Evolutionary conservation across 2,113 vertebrate genomes (phyloP).

Genomic region (Podocnemis expansa): DNA sequence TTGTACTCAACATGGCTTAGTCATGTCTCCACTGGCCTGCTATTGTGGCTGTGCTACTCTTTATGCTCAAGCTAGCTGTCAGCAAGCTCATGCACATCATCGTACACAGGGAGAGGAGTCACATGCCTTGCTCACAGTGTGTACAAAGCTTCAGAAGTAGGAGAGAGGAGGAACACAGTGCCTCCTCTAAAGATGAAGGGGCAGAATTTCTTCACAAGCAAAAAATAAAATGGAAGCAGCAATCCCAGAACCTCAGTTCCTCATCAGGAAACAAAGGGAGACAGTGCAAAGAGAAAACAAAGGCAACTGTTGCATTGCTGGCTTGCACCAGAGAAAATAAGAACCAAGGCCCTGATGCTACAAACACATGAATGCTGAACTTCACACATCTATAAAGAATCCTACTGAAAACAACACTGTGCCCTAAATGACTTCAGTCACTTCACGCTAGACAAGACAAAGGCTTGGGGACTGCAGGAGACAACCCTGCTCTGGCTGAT

Average conservation of each 20-base stretch:
- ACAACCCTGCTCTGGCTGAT: fast-evolving
- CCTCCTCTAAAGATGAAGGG: not conserved
- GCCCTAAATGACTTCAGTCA: not conserved
- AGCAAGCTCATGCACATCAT: not conserved
- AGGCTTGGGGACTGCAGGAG: not conserved
- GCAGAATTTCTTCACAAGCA: conserved; percentile 19
- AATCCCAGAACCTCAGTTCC: conserved; percentile 41
- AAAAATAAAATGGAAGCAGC: not conserved
- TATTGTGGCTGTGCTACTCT: not conserved
- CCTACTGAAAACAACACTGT: not conserved
- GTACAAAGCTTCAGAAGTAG: conserved; percentile 18
- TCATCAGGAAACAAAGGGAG: conserved; percentile 61
- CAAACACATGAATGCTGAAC: not conserved
- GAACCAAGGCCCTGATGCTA: conserved; percentile 48
- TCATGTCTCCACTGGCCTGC: not conserved
- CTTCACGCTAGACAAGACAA: not conserved
- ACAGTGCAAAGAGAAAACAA: conserved; percentile 54
- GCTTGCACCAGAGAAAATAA: conserved; percentile 54
- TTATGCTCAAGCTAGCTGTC: not conserved
- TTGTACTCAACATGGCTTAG: not conserved
- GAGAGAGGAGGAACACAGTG: not conserved
- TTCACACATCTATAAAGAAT: not conserved
- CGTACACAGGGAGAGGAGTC: too few relatives aligned
- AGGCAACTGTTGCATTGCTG: conserved; percentile 12
- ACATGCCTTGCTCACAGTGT: not conserved